phyloP scores from a whole-genome alignment of 2,113 vertebrate genomes.

The zebrafish (Danio rerio) region DNA sequence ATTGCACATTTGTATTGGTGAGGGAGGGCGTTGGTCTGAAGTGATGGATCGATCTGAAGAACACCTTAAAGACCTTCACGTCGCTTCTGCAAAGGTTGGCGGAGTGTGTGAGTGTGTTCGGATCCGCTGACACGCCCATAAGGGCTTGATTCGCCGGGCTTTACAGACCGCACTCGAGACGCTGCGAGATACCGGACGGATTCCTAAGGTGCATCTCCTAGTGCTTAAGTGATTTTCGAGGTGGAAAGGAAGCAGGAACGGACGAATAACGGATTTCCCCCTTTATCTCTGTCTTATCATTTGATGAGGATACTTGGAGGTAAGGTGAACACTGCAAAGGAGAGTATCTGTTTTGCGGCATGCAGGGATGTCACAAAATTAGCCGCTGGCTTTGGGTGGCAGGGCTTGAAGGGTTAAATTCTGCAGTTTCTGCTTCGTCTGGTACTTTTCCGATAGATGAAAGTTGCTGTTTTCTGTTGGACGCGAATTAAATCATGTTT shows the following conservation, averaged over 20 bases:
- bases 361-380: conserved; percentile 1
- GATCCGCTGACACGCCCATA: conserved; percentile 37
- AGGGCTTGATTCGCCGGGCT: conserved; percentile 59
- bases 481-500: not conserved
- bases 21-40: conserved; percentile 22
- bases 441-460: conserved; percentile 33
- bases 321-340: conserved; percentile 40
- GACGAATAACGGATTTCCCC: not conserved
- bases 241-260: conserved; percentile 52
- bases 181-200: conserved; percentile 70
- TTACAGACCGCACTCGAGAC: conserved; percentile 72
- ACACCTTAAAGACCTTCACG: conserved; percentile 24
- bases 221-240: conserved; percentile 70
- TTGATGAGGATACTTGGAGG: not conserved
- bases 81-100: conserved; percentile 14
- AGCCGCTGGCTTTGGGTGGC: conserved; percentile 19
- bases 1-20: not conserved
- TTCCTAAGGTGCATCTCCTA: conserved; percentile 70
- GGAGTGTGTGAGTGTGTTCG: not conserved
- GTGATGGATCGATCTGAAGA: conserved; percentile 30
- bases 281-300: not conserved
- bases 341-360: not conserved
- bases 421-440: conserved; percentile 72
- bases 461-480: not conserved
- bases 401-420: conserved; percentile 79